phyloP scores from a whole-genome alignment of 2,113 vertebrate species.

The Pandion haliaetus region DNA sequence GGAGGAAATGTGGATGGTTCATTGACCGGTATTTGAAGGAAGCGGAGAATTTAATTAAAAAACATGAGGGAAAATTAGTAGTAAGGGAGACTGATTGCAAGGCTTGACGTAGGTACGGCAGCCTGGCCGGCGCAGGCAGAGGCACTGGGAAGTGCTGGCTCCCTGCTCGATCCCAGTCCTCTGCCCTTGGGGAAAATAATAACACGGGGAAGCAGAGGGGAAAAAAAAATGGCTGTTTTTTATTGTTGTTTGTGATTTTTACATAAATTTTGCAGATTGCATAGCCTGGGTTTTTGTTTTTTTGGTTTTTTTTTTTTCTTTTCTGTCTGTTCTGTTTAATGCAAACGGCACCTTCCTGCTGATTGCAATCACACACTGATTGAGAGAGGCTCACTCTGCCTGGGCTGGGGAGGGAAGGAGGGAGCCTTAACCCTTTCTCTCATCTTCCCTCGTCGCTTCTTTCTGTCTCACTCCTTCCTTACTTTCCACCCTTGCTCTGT shows the following conservation, averaged over 20 bases:
- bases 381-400: constrained; percentile 55
- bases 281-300: neutral
- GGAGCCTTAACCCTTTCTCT: constrained; percentile 53
- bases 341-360: constrained; percentile 52
- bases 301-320: neutral
- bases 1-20: constrained; percentile 73
- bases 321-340: constrained; percentile 60
- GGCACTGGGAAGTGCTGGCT: neutral
- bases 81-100: constrained; percentile 57
- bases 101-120: neutral
- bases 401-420: constrained; percentile 14
- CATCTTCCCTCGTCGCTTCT: neutral
- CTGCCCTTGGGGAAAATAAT: neutral
- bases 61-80: constrained; percentile 74
- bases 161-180: neutral
- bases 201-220: neutral
- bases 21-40: constrained; percentile 73
- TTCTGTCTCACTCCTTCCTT: neutral
- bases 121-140: neutral
- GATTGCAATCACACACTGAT: constrained; percentile 79
- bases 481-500: neutral
- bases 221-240: neutral
- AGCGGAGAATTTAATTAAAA: constrained; percentile 75
- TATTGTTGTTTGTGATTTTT: constrained; percentile 67
- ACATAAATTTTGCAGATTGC: constrained; percentile 69